A percentile compares a stretch with the other conserved stretches of the same genome.
phyloP scores from a whole-genome alignment of 2,797 vertebrate genomes.

The Macrochelys suwanniensis region DNA sequence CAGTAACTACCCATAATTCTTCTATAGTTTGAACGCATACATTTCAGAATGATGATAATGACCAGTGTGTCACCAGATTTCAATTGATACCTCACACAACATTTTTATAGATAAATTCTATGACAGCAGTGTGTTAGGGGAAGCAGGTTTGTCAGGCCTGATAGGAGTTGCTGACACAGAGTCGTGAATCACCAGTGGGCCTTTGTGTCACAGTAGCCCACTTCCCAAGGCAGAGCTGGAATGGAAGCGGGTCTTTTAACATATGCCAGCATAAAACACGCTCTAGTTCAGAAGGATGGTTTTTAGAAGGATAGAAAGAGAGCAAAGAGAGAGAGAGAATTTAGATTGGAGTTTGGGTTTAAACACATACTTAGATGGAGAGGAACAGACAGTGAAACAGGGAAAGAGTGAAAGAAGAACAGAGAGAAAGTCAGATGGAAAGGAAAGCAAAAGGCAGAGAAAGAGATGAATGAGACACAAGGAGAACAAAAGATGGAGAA shows the following conservation, averaged over 20 bases:
- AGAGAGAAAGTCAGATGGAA: neutral
- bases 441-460: neutral
- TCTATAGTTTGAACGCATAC: neutral
- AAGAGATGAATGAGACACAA: neutral
- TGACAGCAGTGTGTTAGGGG: neutral
- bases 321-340: neutral
- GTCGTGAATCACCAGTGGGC: neutral
- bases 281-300: neutral
- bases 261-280: neutral
- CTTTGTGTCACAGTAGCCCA: neutral
- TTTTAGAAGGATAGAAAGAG: neutral
- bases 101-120: neutral
- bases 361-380: neutral
- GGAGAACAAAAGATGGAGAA: neutral
- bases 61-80: neutral
- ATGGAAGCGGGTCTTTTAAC: neutral
- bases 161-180: neutral
- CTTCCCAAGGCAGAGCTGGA: neutral
- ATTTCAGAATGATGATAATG: neutral
- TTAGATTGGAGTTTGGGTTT: neutral
- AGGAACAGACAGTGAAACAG: neutral
- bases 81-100: neutral
- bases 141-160: neutral
- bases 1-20: neutral
- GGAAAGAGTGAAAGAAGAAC: neutral